Conservation (phyloP, 2,888 invertebrate genomes). For the Villa cingulata region DNA sequence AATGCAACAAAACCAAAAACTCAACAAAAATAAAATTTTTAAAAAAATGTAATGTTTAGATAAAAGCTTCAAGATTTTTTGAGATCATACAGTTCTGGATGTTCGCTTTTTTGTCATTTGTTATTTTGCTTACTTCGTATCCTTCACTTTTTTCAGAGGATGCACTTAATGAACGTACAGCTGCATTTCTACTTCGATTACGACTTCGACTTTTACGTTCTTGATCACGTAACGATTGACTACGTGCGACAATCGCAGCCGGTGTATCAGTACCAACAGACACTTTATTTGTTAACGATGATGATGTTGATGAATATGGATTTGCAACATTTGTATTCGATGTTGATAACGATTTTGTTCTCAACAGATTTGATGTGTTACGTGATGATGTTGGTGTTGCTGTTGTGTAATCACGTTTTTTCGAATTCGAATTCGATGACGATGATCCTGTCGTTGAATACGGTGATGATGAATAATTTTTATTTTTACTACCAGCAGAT, state of each 20-base stretch:
- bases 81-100: not conserved
- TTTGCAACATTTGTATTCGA: slow-evolving; percentile 31
- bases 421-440: slow-evolving; percentile 24
- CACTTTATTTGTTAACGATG: slow-evolving; percentile 14
- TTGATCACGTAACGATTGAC: slow-evolving; percentile 34
- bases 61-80: no score
- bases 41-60: no score
- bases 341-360: slow-evolving; percentile 26
- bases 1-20: not conserved
- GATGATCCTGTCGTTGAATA: slow-evolving; percentile 12
- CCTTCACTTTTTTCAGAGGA: slow-evolving; percentile 67
- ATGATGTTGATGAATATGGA: slow-evolving; percentile 12
- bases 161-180: slow-evolving; percentile 46
- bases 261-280: slow-evolving; percentile 28
- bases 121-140: slow-evolving; percentile 55
- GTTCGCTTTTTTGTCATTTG: not conserved
- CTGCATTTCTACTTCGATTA: slow-evolving; percentile 26
- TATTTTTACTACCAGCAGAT: not conserved
- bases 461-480: not conserved
- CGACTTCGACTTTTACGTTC: slow-evolving; percentile 36
- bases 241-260: slow-evolving; percentile 29
- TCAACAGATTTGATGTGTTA: slow-evolving; percentile 15
- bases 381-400: slow-evolving; percentile 12
- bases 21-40: no score
- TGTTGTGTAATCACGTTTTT: slow-evolving; percentile 21